A percentile compares a stretch with the other conserved stretches of the same genome.
phyloP scores from a whole-genome alignment of 1,140 invertebrate species.

The Delia radicum region DNA sequence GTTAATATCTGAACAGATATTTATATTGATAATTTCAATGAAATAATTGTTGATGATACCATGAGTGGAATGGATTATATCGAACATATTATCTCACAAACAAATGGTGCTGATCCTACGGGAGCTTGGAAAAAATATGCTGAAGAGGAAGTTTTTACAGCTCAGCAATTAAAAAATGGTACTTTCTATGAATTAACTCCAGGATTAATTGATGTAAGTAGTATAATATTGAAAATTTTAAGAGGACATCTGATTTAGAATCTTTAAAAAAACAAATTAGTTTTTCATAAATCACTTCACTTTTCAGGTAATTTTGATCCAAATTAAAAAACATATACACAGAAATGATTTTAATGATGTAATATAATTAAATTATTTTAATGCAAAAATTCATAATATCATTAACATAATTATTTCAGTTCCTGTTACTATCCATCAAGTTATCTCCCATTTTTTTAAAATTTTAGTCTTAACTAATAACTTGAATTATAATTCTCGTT shows the following conservation, averaged over 20 bases:
- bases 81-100: conserved; percentile 44
- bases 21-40: conserved; percentile 47
- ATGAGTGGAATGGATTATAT: conserved; percentile 42
- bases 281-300: neutral
- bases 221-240: neutral
- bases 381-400: too few species aligned
- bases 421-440: too few species aligned
- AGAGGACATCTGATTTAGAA: too few species aligned
- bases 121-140: conserved; percentile 47
- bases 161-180: conserved; percentile 42
- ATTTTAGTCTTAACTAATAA: too few species aligned
- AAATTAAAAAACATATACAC: too few species aligned
- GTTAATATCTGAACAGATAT: conserved; percentile 35
- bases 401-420: too few species aligned
- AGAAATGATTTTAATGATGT: too few species aligned
- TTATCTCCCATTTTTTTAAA: too few species aligned
- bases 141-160: conserved; percentile 42
- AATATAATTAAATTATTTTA: too few species aligned
- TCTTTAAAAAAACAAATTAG: too few species aligned
- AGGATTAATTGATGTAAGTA: conserved; percentile 48
- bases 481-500: too few species aligned
- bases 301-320: neutral
- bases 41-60: conserved; percentile 40
- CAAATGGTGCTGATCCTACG: conserved; percentile 49
- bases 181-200: conserved; percentile 42